Evolutionary conservation across 2,888 invertebrate species (phyloP).

Genomic region (Oscheius sp.): DNA sequence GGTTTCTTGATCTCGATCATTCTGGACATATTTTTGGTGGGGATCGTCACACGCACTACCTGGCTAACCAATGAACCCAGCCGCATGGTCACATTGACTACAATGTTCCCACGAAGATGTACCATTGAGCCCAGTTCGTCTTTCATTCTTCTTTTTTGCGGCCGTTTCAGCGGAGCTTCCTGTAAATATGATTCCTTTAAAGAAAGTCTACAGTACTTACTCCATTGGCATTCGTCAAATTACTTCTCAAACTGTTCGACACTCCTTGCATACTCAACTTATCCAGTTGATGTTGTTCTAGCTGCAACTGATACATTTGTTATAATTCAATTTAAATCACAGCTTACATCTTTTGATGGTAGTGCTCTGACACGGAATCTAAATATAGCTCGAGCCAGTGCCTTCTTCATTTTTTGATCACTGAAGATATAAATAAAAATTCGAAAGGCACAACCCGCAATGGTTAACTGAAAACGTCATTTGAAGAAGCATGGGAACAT

Average conservation of each 20-base stretch:
- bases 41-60: constrained; percentile 3
- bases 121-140: constrained; percentile 61
- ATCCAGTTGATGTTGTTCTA: constrained; percentile 59
- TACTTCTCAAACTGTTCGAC: constrained; percentile 64
- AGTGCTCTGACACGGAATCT: constrained; percentile 44
- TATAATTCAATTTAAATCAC: too few relatives aligned
- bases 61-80: constrained; percentile 40
- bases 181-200: not conserved
- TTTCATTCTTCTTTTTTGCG: constrained; percentile 39
- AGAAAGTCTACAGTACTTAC: not conserved
- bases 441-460: constrained; percentile 62
- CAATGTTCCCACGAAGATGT: constrained; percentile 57
- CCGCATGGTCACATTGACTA: constrained; percentile 66
- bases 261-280: constrained; percentile 66
- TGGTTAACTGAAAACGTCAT: constrained; percentile 54
- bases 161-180: not conserved
- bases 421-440: constrained; percentile 63
- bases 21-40: not conserved
- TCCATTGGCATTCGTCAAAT: constrained; percentile 55
- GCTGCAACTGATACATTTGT: constrained; percentile 6
- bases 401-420: constrained; percentile 64
- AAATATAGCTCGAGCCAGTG: constrained; percentile 59
- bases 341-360: constrained; percentile 30
- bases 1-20: constrained; percentile 26
- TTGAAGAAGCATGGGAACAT: not conserved